Evolutionary conservation across 2,113 vertebrate species (phyloP), one percentile per base, ranked within the genome.

Genomic region (Archocentrus centrarchus): DNA sequence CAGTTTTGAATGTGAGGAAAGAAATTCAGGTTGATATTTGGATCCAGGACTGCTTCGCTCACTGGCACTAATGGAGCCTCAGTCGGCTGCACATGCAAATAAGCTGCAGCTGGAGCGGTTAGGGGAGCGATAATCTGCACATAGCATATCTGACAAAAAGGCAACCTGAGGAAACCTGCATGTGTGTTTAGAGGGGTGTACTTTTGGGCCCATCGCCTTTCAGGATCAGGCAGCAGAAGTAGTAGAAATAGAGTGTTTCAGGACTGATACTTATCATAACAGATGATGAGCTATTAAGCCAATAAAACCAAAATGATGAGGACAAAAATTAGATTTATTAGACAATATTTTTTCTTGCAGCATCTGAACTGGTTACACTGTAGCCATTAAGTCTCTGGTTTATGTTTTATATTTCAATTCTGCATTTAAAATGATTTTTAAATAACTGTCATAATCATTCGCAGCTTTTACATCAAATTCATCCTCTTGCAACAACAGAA

Each of bases 61-160:
- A 82, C 50, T 35, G 82, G 80, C 73, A 83, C 88, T 88, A 87
- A 92, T 87, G 81, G 79, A 86, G 83, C 68, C 77, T 81, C 88
- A 82, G 63, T 79, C 79, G 80, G 86, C 84, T 90, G 90, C 83
- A 15, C 91, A 80, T 86, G 80, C 61, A 91, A 89, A 91, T 88
- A 50, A 85, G 80, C 81, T 79, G 78, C 86, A 87, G 86, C 86
- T 86, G 81, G 70, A 86, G 83, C 86, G 37, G 80, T 70, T 64
- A 17, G 30, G 58, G 44, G 60, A 8, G 75, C 4, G 61, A 87
- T 82, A 60, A 62, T 81, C 9, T 44, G 37, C 7, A 70, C 27
- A 41, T 3, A 22, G 62, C 3, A 27, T 30, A 24, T 81, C 9
- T 75, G 30, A 57, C 75, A 30, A 53, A 59, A 53, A 53, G 44